phyloP scores from a whole-genome alignment of 2,797 vertebrate genomes.

The Myotis pilosus region DNA sequence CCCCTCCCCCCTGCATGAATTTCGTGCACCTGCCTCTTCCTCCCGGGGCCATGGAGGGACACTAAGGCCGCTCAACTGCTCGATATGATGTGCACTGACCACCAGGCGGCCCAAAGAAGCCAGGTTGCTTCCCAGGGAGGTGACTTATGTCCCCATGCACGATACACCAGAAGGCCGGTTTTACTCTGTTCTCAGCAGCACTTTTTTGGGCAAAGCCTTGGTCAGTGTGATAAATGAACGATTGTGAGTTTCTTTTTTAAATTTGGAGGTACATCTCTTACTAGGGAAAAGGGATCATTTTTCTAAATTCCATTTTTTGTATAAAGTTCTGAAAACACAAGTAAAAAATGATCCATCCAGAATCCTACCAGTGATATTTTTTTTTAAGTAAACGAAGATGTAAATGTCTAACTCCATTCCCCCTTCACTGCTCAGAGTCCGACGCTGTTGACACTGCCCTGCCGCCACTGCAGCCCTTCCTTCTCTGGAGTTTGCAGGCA shows the following conservation, averaged over 20 bases:
- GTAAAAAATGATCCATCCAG: not conserved
- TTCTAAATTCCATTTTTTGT: not conserved
- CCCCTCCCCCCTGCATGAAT: too few species aligned
- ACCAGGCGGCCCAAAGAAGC: too few species aligned
- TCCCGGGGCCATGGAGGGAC: too few species aligned
- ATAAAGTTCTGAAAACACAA: not conserved
- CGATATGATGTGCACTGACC: too few species aligned
- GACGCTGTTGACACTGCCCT: fast-evolving
- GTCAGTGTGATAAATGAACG: not conserved
- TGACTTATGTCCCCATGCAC: fast-evolving
- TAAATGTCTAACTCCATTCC: not conserved
- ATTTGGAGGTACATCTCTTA: not conserved
- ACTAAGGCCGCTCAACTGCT: too few species aligned
- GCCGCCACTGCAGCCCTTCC: not conserved
- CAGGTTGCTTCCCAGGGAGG: not conserved
- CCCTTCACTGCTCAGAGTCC: not conserved
- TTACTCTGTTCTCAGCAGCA: too few species aligned
- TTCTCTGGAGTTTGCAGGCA: not conserved
- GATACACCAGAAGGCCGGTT: fast-evolving
- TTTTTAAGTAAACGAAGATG: not conserved
- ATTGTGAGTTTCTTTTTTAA: too few species aligned
- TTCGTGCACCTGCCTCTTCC: too few species aligned
- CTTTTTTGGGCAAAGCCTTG: not conserved
- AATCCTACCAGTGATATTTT: not conserved
- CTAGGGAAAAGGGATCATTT: not conserved